Conservation (phyloP, 2,113 vertebrate genomes). For the Aythya baeri region DNA sequence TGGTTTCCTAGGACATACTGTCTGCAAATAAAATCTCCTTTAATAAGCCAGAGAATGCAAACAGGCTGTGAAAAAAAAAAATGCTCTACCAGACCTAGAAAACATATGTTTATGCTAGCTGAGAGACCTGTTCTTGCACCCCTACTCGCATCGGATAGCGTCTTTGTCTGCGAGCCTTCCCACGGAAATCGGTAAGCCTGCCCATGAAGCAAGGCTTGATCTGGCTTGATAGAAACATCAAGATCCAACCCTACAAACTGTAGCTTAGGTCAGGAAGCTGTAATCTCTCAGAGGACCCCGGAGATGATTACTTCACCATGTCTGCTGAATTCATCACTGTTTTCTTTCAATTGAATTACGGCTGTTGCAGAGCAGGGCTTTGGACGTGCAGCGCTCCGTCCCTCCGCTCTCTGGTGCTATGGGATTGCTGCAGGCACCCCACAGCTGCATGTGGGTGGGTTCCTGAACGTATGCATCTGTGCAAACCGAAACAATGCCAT, state of each 20-base stretch:
- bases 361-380: neutral
- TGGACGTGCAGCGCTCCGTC: neutral
- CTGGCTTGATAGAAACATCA: neutral
- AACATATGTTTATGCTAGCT: constrained; percentile 47
- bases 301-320: neutral
- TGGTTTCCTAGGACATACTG: neutral
- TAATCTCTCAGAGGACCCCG: neutral
- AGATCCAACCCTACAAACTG: neutral
- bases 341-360: neutral
- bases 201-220: neutral
- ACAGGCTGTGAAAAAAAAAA: neutral
- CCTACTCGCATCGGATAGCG: rapidly evolving
- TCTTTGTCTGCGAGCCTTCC: constrained; percentile 22
- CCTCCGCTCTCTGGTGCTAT: rapidly evolving
- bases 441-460: neutral
- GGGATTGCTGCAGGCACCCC: neutral
- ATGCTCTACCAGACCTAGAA: constrained; percentile 4
- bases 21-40: constrained; percentile 18
- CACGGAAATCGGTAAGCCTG: rapidly evolving
- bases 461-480: rapidly evolving
- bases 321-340: neutral
- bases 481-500: neutral
- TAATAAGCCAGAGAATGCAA: constrained; percentile 32
- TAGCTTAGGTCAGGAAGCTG: neutral
- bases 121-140: constrained; percentile 51